Base-by-base conservation (phyloP, 2,113 vertebrate genomes). In the Phoenicopterus ruber region DNA sequence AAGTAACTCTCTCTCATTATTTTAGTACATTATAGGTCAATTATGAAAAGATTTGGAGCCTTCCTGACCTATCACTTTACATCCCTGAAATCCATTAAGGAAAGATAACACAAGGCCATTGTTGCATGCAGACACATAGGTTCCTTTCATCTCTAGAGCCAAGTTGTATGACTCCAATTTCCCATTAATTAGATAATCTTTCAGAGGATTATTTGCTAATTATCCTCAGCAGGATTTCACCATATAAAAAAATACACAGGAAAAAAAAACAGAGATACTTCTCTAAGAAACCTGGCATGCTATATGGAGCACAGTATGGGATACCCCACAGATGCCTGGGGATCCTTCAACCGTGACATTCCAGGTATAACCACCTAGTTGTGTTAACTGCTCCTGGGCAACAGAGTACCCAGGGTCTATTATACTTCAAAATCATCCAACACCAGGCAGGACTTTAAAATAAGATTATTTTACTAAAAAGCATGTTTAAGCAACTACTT, bases 161-260 rank as follows among this genome's bases (percentile, higher is more conserved):
- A 92, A 96, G 50, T 47, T 67, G 31, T 67, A 71, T 11, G 28
- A 72, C 67, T 90, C 44, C 71, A 80, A 79, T 88, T 93, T 95
- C 29, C 61, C 69, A 73, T 87, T 95, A 95, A 86, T 96, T 85
- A 90, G 76, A 80, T 81, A 91, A 93, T 19, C 72, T 96, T 94
- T 72, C 67, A 46, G n/a, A 74, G 71, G 58, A 59, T 86, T 93
- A 55, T 72, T 83, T 93, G 78, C 79, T 87, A 88, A 93, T 95
- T 91, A 91, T 80, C 50, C 84, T 87, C 94, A 88, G 21, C 46
- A 82, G 72, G 55, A 87, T 92, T 93, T 82, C 80, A 77, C 17
- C 31, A 66, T 31, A 55, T 38, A 42, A 93, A 78, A 93, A 94
- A 80, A 72, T 7, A 49, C 28, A 84, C 12, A 44, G 38, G 11